Evolutionary conservation across 2,113 vertebrate genomes (phyloP).

Genomic region (Tyrannus savana): DNA sequence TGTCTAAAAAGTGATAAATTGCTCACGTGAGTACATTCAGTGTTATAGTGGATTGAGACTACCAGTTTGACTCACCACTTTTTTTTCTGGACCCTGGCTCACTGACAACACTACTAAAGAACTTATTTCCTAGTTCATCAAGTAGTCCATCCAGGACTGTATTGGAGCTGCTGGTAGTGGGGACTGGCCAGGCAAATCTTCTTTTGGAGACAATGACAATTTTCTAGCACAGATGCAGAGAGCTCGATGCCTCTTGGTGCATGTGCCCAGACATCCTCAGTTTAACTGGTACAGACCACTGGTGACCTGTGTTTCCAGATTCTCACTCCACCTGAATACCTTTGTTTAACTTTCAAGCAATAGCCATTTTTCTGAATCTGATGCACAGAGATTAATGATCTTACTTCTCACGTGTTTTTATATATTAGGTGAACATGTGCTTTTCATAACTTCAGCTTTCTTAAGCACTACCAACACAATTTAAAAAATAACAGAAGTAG

Average conservation of each 20-base stretch:
- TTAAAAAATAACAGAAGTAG: background rate
- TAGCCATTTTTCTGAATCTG: background rate
- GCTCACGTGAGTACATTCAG: background rate
- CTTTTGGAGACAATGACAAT: background rate
- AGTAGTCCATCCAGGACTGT: background rate
- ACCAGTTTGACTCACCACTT: background rate
- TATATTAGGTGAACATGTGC: background rate
- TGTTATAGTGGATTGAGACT: background rate
- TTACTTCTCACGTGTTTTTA: background rate
- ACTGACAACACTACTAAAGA: background rate
- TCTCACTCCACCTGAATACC: background rate
- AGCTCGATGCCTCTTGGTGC: rapidly evolving
- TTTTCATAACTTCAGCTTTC: background rate
- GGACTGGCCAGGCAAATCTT: background rate
- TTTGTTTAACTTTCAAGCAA: background rate
- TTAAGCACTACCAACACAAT: background rate
- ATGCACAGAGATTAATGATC: background rate
- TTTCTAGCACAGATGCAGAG: background rate
- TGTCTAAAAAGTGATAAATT: background rate
- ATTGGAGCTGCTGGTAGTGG: background rate
- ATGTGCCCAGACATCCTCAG: background rate
- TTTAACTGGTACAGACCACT: background rate
- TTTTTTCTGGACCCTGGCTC: background rate
- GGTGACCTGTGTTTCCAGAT: background rate
- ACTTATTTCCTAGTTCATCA: background rate